These are phyloP conservation scores for Saguinus imperator DNA, from an alignment of 2,113 vertebrate species.

Conservation along the genomic window DNA sequence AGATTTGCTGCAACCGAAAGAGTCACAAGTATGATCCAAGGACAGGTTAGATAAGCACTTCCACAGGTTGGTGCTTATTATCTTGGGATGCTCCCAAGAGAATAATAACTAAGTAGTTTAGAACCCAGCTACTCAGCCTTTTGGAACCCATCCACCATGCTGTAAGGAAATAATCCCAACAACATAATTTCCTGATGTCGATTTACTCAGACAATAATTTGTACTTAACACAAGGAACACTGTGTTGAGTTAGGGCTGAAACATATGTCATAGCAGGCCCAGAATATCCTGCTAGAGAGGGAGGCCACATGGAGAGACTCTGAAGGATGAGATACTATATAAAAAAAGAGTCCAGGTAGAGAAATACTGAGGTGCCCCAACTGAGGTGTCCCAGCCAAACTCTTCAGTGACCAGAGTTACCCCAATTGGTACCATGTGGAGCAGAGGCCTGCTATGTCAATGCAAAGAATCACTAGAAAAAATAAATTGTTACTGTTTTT, in stretches of 20 bases:
- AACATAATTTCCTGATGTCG: neutral
- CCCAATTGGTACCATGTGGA: accelerated
- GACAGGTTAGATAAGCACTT: neutral
- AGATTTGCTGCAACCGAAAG: neutral
- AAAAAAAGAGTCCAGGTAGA: neutral
- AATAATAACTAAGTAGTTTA: too few relatives aligned
- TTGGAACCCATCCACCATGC: neutral
- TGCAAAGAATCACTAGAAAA: neutral
- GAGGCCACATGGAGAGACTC: too few relatives aligned
- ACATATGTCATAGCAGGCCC: neutral
- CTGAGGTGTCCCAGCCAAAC: neutral
- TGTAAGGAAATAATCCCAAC: neutral
- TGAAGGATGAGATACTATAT: too few relatives aligned
- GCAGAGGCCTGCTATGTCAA: neutral
- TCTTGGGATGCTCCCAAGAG: neutral
- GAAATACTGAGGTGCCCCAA: neutral
- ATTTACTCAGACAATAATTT: neutral
- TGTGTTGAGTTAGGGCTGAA: neutral
- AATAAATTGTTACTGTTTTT: neutral
- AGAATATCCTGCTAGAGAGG: neutral
- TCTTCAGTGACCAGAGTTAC: neutral
- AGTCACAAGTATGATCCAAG: neutral
- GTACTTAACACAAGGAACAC: neutral
- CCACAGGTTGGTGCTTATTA: neutral
- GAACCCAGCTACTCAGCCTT: neutral